Percentiles rank a stretch among this genome's conserved stretches.
phyloP scores from a whole-genome alignment of 2,113 vertebrate genomes.

The Halichoerus grypus region DNA sequence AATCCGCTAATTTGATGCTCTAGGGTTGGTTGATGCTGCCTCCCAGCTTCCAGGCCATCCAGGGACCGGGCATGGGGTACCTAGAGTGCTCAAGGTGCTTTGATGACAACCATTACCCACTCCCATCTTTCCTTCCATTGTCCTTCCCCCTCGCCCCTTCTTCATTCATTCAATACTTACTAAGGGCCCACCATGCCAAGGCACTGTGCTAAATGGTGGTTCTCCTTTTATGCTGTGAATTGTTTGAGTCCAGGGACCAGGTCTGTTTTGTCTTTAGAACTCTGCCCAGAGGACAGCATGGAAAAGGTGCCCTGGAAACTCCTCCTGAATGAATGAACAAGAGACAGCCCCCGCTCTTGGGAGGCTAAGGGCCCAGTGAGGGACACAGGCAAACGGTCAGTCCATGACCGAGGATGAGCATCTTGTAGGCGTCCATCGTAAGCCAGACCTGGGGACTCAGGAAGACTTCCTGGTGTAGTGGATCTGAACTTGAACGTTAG shows the following conservation, averaged over 20 bases:
- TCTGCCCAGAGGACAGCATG: background rate
- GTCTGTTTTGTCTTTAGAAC: background rate
- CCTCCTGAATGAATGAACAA: background rate
- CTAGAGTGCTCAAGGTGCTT: background rate
- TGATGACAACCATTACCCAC: background rate
- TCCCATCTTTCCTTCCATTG: background rate
- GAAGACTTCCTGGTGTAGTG: background rate
- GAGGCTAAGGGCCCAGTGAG: background rate
- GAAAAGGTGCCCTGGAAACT: background rate
- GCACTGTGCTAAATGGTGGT: background rate
- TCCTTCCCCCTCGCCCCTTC: background rate
- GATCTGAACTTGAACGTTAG: background rate
- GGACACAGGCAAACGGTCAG: background rate
- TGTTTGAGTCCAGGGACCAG: background rate
- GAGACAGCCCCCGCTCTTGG: background rate
- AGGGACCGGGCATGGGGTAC: background rate
- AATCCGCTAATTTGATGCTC: background rate
- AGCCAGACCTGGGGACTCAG: background rate
- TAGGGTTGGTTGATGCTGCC: background rate
- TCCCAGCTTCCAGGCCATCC: background rate
- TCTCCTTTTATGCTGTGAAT: background rate
- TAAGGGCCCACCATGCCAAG: background rate
- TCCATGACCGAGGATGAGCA: background rate
- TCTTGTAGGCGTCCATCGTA: rapidly evolving
- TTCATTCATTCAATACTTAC: background rate